phyloP scores from a whole-genome alignment of 2,888 invertebrate species.

The Bhutanitis thaidina region DNA sequence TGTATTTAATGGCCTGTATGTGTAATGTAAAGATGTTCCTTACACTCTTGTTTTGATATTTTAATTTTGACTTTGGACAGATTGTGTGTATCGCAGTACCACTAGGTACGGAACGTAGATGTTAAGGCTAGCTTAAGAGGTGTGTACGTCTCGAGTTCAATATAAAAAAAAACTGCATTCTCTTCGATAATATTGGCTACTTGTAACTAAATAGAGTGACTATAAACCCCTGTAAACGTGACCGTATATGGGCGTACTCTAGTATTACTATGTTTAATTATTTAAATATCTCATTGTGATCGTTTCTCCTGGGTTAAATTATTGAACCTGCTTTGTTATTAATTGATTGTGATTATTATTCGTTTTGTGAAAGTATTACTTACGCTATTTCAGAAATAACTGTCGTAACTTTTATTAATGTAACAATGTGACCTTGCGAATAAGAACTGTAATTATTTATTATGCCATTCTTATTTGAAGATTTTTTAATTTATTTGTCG shows the following conservation, averaged over 20 bases:
- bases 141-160: slow-evolving; percentile 60
- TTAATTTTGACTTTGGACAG: slow-evolving; percentile 38
- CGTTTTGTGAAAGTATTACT: slow-evolving; percentile 51
- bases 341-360: slow-evolving; percentile 37
- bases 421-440: slow-evolving; percentile 46
- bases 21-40: slow-evolving; percentile 59
- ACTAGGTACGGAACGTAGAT: slow-evolving; percentile 48
- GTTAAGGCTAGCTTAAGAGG: slow-evolving; percentile 62
- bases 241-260: slow-evolving; percentile 32
- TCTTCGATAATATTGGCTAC: slow-evolving; percentile 42
- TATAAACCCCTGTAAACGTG: slow-evolving; percentile 52
- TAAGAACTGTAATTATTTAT: slow-evolving; percentile 62
- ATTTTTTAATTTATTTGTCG: slow-evolving; percentile 76
- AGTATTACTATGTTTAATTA: slow-evolving; percentile 30
- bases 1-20: slow-evolving; percentile 72
- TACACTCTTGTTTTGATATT: slow-evolving; percentile 46
- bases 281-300: slow-evolving; percentile 28
- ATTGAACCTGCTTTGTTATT: slow-evolving; percentile 45
- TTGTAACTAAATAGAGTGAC: slow-evolving; percentile 41
- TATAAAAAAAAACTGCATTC: slow-evolving; percentile 42
- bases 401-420: slow-evolving; percentile 46
- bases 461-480: slow-evolving; percentile 59
- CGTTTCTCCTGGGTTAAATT: slow-evolving; percentile 40
- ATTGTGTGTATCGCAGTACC: slow-evolving; percentile 48
- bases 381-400: slow-evolving; percentile 31